Conservation (phyloP, 2,113 vertebrate genomes). For the Lepus europaeus region DNA sequence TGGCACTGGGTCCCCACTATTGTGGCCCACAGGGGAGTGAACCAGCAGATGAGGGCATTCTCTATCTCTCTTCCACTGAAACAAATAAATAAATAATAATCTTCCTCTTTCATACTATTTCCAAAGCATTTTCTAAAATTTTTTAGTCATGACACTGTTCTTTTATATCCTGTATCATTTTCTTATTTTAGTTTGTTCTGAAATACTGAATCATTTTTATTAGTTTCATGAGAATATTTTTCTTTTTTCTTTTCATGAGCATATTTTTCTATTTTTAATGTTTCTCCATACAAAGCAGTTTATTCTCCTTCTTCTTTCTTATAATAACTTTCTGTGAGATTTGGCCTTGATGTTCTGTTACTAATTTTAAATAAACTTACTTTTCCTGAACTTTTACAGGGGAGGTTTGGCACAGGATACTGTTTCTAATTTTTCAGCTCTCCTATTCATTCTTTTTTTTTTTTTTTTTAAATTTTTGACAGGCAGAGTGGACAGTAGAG, state of each 20-base stretch:
- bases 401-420: not conserved
- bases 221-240: not conserved
- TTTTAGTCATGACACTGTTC: conserved; percentile 31
- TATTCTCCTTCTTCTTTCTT: conserved; percentile 9
- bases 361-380: conserved; percentile 28
- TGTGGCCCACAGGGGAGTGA: no score
- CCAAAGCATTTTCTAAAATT: conserved; percentile 16
- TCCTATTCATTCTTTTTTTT: not conserved
- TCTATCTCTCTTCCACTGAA: not conserved
- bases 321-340: not conserved
- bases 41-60: no score
- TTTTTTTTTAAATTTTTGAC: no score
- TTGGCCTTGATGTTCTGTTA: conserved; percentile 13
- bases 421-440: not conserved
- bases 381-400: not conserved
- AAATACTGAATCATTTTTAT: conserved; percentile 8
- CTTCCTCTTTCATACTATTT: conserved; percentile 38
- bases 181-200: not conserved
- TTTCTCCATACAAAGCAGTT: not conserved
- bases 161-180: not conserved
- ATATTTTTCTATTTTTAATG: not conserved
- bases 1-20: no score
- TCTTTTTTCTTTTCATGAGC: no score
- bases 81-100: not conserved
- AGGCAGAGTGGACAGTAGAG: no score